These are phyloP conservation scores for Pseudomugil gertrudae DNA, from an alignment of 2,797 vertebrate species.

Conservation along the genomic window DNA sequence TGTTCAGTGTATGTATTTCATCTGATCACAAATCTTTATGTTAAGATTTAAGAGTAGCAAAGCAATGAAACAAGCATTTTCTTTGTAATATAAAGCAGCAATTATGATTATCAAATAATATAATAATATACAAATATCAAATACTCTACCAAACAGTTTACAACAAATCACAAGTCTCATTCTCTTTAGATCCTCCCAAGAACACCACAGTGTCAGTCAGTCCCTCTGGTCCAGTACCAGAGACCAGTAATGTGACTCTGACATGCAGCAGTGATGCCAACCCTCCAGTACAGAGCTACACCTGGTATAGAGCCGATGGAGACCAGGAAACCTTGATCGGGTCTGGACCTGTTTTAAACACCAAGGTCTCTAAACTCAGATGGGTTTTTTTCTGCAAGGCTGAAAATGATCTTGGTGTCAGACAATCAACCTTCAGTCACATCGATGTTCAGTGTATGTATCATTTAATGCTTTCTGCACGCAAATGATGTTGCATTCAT, in stretches of 20 bases:
- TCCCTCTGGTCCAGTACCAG: slow-evolving; percentile 22
- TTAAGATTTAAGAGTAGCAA: no score
- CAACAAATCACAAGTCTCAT: no score
- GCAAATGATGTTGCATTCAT: no score
- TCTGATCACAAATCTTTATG: no score
- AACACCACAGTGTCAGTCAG: neutral
- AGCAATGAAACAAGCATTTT: no score
- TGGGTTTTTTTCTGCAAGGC: neutral
- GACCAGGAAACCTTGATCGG: neutral
- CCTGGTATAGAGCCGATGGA: slow-evolving; percentile 15
- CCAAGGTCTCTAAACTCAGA: neutral
- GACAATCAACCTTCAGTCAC: neutral
- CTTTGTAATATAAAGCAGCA: no score
- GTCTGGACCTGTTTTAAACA: neutral
- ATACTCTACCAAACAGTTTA: no score
- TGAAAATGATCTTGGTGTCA: slow-evolving; percentile 2
- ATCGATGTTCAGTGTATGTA: slow-evolving; percentile 19
- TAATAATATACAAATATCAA: no score
- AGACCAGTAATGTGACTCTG: slow-evolving; percentile 10
- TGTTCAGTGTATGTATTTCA: no score
- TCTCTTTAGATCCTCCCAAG: slow-evolving; percentile 16
- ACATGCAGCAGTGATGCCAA: slow-evolving; percentile 30
- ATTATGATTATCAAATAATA: no score
- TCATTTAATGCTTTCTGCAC: neutral
- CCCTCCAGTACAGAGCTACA: slow-evolving; percentile 10